A percentile compares a stretch with the other conserved stretches of the same genome.
phyloP scores from a whole-genome alignment of 53 echinoderm and acorn worm species.

The Pentamera pediparva region DNA sequence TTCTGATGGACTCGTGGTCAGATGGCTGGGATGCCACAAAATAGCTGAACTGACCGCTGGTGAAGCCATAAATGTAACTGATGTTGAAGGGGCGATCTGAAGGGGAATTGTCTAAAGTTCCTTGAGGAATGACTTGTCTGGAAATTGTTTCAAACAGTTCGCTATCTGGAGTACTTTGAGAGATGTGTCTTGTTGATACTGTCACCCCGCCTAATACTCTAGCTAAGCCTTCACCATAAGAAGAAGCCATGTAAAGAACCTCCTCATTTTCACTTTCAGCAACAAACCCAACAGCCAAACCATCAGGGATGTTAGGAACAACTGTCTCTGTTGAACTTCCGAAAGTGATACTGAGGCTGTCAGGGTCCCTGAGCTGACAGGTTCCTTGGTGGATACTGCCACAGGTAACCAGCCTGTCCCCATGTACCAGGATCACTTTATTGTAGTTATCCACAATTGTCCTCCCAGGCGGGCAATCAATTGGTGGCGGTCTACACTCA shows the following conservation, averaged over 20 bases:
- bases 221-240: constrained; percentile 49
- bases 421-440: constrained; percentile 60
- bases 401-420: constrained; percentile 36
- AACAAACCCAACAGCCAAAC: constrained; percentile 59
- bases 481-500: constrained; percentile 38
- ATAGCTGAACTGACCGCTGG: constrained; percentile 68
- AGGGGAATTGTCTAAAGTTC: constrained; percentile 22
- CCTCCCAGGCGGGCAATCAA: constrained; percentile 14
- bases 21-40: constrained; percentile 62
- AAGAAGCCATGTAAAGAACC: constrained; percentile 61
- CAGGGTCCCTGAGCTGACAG: constrained; percentile 32
- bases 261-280: constrained; percentile 32
- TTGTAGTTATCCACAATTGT: constrained; percentile 59
- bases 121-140: constrained; percentile 9
- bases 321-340: constrained; percentile 37
- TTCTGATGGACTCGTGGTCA: constrained; percentile 16
- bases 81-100: constrained; percentile 56
- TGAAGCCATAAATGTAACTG: constrained; percentile 68
- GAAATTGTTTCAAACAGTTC: constrained; percentile 29
- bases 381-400: constrained; percentile 62
- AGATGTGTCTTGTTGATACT: constrained; percentile 46
- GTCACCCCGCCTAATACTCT: constrained; percentile 23
- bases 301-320: constrained; percentile 46
- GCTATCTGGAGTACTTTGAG: not conserved
- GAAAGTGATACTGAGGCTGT: constrained; percentile 17